Evolutionary conservation across 2,888 invertebrate genomes (phyloP), one percentile per base, ranked within the genome.

Genomic region (Callimorpha dominula): DNA sequence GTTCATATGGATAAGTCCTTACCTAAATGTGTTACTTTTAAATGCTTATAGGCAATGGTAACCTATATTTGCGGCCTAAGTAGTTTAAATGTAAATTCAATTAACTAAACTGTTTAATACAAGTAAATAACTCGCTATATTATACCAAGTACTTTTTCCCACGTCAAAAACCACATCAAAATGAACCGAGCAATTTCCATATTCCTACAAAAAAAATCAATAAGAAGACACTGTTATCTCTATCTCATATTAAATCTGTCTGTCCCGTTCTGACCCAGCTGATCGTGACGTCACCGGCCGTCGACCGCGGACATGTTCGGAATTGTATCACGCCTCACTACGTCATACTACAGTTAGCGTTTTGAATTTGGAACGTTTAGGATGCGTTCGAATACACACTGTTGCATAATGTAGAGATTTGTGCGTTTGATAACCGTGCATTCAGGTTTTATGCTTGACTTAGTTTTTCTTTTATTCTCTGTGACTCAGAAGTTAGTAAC

Each of bases 241-340:
- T 70, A n/a, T 79, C 74, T 6, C 66, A 57, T 72, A 31, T 75
- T 73, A 68, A 43, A 50, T 71, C 60, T 66, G 40, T 52, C 63
- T 43, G 40, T 75, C 71, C 17, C 14, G 49, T 62, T 75, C 69
- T 57, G 57, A 70, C 72, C 87, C 94, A 95, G 95, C 94, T 94
- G 94, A 92, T 92, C 80, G 87, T 93, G 93, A 94, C 94, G 94
- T 94, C 94, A 94, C 84, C 83, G 94, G 93, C 90, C 93, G 87
- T 71, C 88, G 93, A 93, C 92, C 94, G 84, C 84, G 75, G 78
- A 78, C 87, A 78, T 78, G 81, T 76, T 82, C 78, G 77, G 77
- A 86, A 87, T 87, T 84, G 86, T 86, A 87, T 86, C 87, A 87
- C 85, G 85, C 79, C 81, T 76, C 72, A 84, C 90, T 91, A 92